These are phyloP conservation scores for Ahaetulla prasina DNA, from an alignment of 2,113 vertebrate species.

Conservation along the genomic window DNA sequence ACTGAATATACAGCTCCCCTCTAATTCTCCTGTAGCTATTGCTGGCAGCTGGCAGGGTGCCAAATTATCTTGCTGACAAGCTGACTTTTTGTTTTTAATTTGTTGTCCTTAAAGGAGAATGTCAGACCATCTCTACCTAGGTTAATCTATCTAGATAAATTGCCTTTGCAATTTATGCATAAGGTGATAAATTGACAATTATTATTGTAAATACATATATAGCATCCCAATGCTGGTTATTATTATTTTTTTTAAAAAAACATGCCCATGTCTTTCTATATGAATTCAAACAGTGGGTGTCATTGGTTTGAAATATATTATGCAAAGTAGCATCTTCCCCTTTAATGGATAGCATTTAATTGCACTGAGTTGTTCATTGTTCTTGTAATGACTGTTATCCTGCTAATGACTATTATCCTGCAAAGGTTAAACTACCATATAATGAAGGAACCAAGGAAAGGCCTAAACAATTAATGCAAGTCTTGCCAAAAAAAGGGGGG, in stretches of 20 bases:
- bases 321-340: conserved; percentile 13
- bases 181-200: not conserved
- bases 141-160: not conserved
- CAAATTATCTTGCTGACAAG: not conserved
- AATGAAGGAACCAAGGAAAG: conserved; percentile 16
- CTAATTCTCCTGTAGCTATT: not conserved
- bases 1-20: not conserved
- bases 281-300: conserved; percentile 4
- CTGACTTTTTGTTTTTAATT: not conserved
- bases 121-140: not conserved
- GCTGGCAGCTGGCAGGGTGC: not conserved
- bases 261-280: not conserved
- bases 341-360: not conserved
- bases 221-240: not conserved
- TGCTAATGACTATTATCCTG: not conserved
- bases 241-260: not conserved
- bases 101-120: not conserved
- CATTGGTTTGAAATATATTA: not conserved
- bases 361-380: not conserved
- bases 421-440: conserved; percentile 13
- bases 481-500: not conserved
- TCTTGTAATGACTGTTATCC: conserved; percentile 7
- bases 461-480: not conserved
- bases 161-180: not conserved
- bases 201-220: not conserved